Base-by-base conservation (phyloP, 2,888 invertebrate genomes). In the Saturnia pavonia region DNA sequence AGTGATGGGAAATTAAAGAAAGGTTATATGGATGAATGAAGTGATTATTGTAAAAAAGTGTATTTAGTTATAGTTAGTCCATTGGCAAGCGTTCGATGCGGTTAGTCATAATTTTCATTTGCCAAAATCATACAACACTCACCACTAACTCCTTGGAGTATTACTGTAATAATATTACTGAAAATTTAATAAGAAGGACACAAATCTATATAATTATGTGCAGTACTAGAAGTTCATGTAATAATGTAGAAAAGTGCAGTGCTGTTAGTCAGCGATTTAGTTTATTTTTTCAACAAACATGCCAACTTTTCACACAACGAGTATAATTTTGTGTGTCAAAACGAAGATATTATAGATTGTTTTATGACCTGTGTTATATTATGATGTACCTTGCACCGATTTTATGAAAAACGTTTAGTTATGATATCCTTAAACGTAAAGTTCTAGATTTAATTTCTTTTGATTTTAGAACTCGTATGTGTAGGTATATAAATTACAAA, bases 71-170 rank as follows among this genome's bases (percentile, higher is more conserved):
- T 76, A 75, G 82, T 85, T 84, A 85, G 83, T 84, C 76, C 70
- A 81, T 80, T 81, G 81, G 82, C 82, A 86, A 85, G 85, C 85
- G 72, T 77, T 76, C 76, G 54, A 82, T 85, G 85, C 84, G 76
- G 89, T 92, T 92, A 92, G 91, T 91, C 83, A 88, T 77, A 83
- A 79, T 80, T 80, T 83, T 80, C 63, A 82, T 83, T 87, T 87
- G 87, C 90, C 91, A 91, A 89, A 91, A 91, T 90, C 89, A 83
- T 87, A 89, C 90, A 90, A 91, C 90, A 94, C 93, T 94, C 93
- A 93, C 93, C 93, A 92, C 93, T 92, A 90, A 92, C 84, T 81
- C 88, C 89, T 88, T 88, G 88, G 88, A 84, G 89, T 88, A 86
- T 88, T 92, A 93, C 92, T 88, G 91, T 91, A 85, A 91, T 86